Base-by-base conservation (phyloP, 2,797 vertebrate genomes). In the Paguma larvata region DNA sequence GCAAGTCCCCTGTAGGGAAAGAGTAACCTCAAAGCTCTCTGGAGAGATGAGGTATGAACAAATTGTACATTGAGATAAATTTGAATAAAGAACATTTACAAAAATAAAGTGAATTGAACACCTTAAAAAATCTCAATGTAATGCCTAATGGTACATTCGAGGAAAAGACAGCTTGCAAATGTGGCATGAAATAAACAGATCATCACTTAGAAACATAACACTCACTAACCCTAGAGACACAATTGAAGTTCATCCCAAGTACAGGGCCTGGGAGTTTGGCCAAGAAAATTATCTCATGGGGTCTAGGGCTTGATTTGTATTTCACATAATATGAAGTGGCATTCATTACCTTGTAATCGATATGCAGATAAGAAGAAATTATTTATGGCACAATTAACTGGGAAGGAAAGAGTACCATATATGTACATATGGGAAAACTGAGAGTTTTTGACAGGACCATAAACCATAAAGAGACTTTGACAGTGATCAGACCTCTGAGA, bases 181-280 rank as follows among this genome's bases (percentile, higher is more conserved):
- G 63, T 96, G 94, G 94, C 95, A 97, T 96, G 95, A 98, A 98
- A 96, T 97, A 97, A 97, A 97, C 96, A 97, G 97, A 97, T 96
- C 79, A 94, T 97, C 96, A 78, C 93, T 87, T 96, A 97, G 95
- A 98, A 98, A 94, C 87, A 67, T 91, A 95, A 93, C 65, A 92
- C 85, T 97, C 65, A 88, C 95, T 97, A 95, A 97, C 97, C 93
- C 96, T 94, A 84, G 96, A 88, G 95, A 95, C 78, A 48, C 78
- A 89, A 75, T 53, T 97, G 94, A 96, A 96, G 95, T 97, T 97
- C 96, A 98, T 94, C 96, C 82, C 96, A 98, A 98, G 97, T 97
- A 96, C 96, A 98, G 85, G 95, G 92, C 79, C 97, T 96, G 97
- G 97, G 98, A 98, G 88, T 97, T 97, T 95, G 90, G 97, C 98